A percentile compares a stretch with the other conserved stretches of the same genome.
phyloP scores from a whole-genome alignment of 1,140 invertebrate genomes.

The Caerostris extrusa region DNA sequence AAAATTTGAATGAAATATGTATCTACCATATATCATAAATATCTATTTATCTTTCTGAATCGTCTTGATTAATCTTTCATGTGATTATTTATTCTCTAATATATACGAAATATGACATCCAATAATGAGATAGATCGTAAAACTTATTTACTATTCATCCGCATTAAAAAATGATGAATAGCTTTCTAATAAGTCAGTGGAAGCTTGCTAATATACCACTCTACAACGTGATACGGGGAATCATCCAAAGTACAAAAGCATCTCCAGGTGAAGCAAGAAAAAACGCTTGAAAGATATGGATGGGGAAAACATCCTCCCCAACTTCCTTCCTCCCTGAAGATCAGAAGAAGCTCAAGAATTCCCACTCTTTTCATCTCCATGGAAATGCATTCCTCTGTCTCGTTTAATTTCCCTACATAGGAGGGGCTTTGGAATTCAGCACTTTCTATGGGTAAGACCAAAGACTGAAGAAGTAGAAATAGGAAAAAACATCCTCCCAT shows the following conservation, averaged over 20 bases:
- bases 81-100: neutral
- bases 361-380: conserved; percentile 67
- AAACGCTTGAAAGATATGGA: neutral
- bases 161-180: too few relatives aligned
- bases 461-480: neutral
- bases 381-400: conserved; percentile 67
- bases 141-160: too few relatives aligned
- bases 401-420: conserved; percentile 67
- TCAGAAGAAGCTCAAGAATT: conserved; percentile 59
- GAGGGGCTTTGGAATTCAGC: conserved; percentile 45
- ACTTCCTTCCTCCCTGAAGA: conserved; percentile 5
- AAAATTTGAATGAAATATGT: too few relatives aligned
- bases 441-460: conserved; percentile 23
- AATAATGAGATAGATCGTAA: too few relatives aligned
- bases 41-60: too few relatives aligned
- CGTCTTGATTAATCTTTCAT: too few relatives aligned
- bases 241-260: neutral
- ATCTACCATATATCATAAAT: too few relatives aligned
- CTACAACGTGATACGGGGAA: neutral
- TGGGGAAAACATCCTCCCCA: conserved; percentile 24
- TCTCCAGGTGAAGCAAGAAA: neutral
- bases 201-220: too few relatives aligned
- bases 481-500: neutral
- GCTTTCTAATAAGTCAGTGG: too few relatives aligned
- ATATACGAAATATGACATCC: too few relatives aligned